Evolutionary conservation across 2,888 invertebrate genomes (phyloP), one percentile per base, ranked within the genome.

Genomic region (Euphydryas editha): DNA sequence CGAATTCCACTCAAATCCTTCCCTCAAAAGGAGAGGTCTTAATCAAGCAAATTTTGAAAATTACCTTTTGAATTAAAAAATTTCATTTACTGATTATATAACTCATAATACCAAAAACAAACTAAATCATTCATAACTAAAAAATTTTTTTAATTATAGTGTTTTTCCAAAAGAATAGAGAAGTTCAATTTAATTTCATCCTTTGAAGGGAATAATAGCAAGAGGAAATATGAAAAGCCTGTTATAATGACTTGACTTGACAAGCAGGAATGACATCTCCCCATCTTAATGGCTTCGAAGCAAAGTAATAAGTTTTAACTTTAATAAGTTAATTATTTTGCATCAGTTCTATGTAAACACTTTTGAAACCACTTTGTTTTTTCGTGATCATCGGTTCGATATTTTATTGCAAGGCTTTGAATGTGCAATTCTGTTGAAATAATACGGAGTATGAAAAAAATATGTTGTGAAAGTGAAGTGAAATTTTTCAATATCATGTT

Each of bases 201-300:
- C 37, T 51, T 51, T 30, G 42, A 58, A 39, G 30, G 17, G 49
- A 58, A 49, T 17, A 21, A 49, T 17, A 17, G 15, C 57, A 24
- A 39, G 21, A n/a, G 49, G 42, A 49, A 42, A 51, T 63, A 59
- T 59, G 51, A 63, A 63, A 51, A 20, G 17, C 51, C 58, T 18
- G 47, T 63, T 46, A 54, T 54, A 49, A 58, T 49, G 11, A 59
- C 59, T 62, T 44, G 65, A 59, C 37, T 59, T 68, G 62, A 62
- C 62, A 62, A 65, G 62, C 59, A 55, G 46, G 55, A 36, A 65
- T 68, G 68, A 68, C 65, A 56, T 68, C 68, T 65, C 44, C 46
- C 62, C 30, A 21, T 37, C 37, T 54, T 62, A 62, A 67, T 62
- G 24, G 62, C 62, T 47, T 46, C 58, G 57, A 51, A 59, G 51